These are phyloP conservation scores for Sternotherus odoratus DNA, from an alignment of 2,797 vertebrate species.

Conservation along the genomic window DNA sequence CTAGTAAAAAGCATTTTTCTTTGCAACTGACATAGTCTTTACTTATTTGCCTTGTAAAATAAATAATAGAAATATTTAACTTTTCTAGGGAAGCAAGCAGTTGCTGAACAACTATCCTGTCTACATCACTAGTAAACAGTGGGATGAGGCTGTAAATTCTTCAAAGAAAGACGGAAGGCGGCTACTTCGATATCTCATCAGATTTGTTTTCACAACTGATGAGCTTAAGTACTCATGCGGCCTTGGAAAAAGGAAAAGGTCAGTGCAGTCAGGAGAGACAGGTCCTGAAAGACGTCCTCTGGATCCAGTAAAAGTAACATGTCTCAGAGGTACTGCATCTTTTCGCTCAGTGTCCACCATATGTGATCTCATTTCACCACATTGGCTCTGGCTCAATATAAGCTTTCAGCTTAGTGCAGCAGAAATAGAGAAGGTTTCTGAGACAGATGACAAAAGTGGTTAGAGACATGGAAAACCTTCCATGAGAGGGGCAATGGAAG, in stretches of 20 bases:
- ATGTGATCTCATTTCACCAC: constrained; percentile 85
- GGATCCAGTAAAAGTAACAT: constrained; percentile 99
- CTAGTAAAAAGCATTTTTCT: constrained; percentile 55
- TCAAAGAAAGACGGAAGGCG: constrained; percentile 98
- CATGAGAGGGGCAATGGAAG: not conserved
- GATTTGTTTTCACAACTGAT: constrained; percentile 98
- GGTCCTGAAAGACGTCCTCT: constrained; percentile 97
- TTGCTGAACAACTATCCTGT: constrained; percentile 98
- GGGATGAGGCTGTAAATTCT: constrained; percentile 99
- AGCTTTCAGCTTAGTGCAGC: constrained; percentile 68
- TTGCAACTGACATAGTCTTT: constrained; percentile 64
- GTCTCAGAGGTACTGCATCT: constrained; percentile 97
- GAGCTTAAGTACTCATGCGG: constrained; percentile 99
- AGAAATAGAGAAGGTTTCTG: constrained; percentile 60
- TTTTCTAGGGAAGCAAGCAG: constrained; percentile 95
- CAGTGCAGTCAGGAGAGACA: constrained; percentile 95
- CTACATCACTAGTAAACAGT: constrained; percentile 99
- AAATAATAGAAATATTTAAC: constrained; percentile 65
- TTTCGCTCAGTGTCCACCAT: constrained; percentile 84
- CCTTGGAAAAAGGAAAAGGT: constrained; percentile 99
- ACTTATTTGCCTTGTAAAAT: constrained; percentile 55
- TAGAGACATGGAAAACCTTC: constrained; percentile 40
- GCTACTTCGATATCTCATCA: constrained; percentile 98
- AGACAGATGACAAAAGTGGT: constrained; percentile 18
- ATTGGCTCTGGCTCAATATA: constrained; percentile 81